Evolutionary conservation across 2,113 vertebrate genomes (phyloP), one percentile per base, ranked within the genome.

Genomic region (Passer domesticus): DNA sequence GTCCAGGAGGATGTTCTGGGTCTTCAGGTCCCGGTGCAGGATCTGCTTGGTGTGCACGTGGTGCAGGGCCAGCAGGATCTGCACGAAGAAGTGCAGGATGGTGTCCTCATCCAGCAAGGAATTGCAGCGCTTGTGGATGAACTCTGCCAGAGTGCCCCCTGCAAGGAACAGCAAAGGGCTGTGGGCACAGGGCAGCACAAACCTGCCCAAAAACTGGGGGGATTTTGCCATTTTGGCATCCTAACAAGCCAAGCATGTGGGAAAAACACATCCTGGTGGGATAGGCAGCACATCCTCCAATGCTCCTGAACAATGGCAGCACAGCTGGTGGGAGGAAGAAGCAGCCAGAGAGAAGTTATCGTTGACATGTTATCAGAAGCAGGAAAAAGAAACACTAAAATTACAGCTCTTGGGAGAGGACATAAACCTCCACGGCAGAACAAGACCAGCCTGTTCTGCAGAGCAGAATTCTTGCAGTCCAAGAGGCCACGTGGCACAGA

Each of bases 21-120:
- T 99, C 98, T 99, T 99, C 72, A 99, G 98, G 97, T 99, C 99
- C 7, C 99, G 98, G 97, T 99, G 99, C 76, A 99, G 97, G 95
- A 99, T 99, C 74, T 99, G 98, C 91, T 99, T 99, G 95, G 99
- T 99, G 97, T 99, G 99, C 41, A 99, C 99, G 0, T 99, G 99
- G 89, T 99, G 99, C 20, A 99, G 97, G 1, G 99, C 99, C 19
- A 99, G 98, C 89, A 99, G 97, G 91, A 99, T 99, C 98, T 99
- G 99, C 47, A 99, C 99, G 3, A 99, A 99, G 97, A 99, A 99
- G 97, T 99, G 99, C 87, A 99, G 98, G 92, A 99, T 99, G 94
- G 98, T 99, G 74, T 99, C 99, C 85, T 99, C 99, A 17, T 99
- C 99, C 96, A 99, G 97, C 94, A 99, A 97, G 39, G 99, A 99